Percentiles rank a stretch among this genome's conserved stretches.
Evolutionary conservation across 1,140 invertebrate genomes (phyloP).

Genomic region (Panulirus ornatus): DNA sequence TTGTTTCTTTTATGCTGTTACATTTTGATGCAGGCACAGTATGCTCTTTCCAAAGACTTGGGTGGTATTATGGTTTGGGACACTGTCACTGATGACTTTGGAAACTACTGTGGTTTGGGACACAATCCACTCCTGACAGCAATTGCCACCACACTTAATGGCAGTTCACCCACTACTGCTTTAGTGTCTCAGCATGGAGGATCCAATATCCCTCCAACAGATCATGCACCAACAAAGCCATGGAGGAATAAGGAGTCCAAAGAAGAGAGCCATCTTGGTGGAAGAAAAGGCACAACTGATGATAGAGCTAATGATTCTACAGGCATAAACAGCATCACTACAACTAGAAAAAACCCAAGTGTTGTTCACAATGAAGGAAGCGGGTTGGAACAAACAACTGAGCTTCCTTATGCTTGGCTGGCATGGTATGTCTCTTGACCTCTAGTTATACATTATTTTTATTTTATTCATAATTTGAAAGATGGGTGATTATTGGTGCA

Average conservation of each 20-base stretch:
- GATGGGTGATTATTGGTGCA: too few species aligned
- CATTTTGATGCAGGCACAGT: constrained; percentile 54
- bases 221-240: neutral
- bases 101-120: constrained; percentile 32
- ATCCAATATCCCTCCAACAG: neutral
- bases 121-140: constrained; percentile 47
- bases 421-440: constrained; percentile 18
- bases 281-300: too few species aligned
- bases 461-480: too few species aligned
- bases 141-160: neutral
- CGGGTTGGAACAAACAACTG: neutral
- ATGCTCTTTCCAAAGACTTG: constrained; percentile 52
- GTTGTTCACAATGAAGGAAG: neutral
- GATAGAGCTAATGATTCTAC: too few species aligned
- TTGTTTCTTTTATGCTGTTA: too few species aligned
- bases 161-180: neutral
- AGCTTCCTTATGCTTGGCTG: constrained; percentile 21
- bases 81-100: constrained; percentile 42
- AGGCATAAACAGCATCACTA: neutral
- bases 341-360: neutral
- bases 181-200: neutral
- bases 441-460: too few species aligned
- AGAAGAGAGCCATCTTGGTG: neutral
- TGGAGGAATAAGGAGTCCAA: neutral
- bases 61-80: constrained; percentile 76